These are phyloP conservation scores for Pristionchus fissidentatus DNA, from an alignment of 2,888 invertebrate genomes.

Conservation along the genomic window DNA sequence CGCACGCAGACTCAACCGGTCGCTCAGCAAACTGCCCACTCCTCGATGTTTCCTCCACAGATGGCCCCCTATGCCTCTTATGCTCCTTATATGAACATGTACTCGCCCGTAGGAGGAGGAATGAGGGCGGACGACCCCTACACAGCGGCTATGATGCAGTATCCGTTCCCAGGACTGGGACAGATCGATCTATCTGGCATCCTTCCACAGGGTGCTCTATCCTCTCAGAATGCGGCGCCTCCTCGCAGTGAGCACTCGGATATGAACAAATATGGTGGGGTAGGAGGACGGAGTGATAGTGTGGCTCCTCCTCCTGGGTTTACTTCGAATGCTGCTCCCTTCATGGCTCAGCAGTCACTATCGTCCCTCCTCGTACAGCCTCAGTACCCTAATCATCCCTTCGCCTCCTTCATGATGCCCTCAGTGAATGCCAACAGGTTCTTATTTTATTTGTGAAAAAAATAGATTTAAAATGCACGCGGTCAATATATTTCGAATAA, in stretches of 20 bases:
- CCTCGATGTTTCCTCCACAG: conserved; percentile 39
- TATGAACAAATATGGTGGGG: conserved; percentile 42
- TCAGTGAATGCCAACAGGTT: conserved; percentile 28
- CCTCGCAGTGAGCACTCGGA: conserved; percentile 43
- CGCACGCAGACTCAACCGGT: neutral
- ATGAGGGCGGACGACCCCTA: conserved; percentile 61
- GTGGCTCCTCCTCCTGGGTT: conserved; percentile 67
- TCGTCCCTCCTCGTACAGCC: conserved; percentile 39
- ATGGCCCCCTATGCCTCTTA: conserved; percentile 19
- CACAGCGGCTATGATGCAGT: conserved; percentile 60
- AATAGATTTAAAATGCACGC: neutral
- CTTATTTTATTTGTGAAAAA: neutral
- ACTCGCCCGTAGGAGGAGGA: conserved; percentile 57
- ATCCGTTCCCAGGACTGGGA: conserved; percentile 55
- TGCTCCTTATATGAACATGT: conserved; percentile 49
- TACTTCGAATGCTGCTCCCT: conserved; percentile 49
- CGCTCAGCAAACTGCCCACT: conserved; percentile 12
- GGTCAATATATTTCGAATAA: no score
- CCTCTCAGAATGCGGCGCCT: conserved; percentile 48
- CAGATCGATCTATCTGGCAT: conserved; percentile 61
- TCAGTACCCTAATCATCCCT: conserved; percentile 37
- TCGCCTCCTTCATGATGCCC: conserved; percentile 43
- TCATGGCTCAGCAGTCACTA: conserved; percentile 57
- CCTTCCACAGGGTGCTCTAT: conserved; percentile 52
- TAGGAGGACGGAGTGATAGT: conserved; percentile 41